Base-by-base conservation (phyloP, 2,797 vertebrate species). In the Stomatorhinus walkeri region DNA sequence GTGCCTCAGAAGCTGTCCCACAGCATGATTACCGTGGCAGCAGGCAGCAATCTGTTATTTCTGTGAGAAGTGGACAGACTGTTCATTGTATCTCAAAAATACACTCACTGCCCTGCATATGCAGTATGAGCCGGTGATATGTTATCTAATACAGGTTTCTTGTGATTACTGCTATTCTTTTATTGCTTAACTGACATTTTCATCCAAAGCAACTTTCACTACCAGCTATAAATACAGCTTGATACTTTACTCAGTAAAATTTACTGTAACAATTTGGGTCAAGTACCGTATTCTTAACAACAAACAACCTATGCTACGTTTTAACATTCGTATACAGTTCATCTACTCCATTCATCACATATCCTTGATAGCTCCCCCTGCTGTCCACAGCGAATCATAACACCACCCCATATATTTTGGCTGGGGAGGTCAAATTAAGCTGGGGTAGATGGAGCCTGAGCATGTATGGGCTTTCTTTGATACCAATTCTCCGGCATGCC, bases 21-120 rank as follows among this genome's bases (percentile, higher is more conserved):
- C 40, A 88, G 28, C 49, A 28, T 12, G 59, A 12, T 52, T 52
- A 84, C 54, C 19, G 22, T 2, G 83, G 76, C 83, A 49, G 85
- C 1, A 43, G 72, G 89, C 84, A 87, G 85, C 87, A 85, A 85
- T 36, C 81, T 88, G 68, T 87, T 88, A 87, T 87, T 46, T 87
- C 51, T 64, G 87, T 46, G 48, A 87, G 64, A 88, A 52, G 87
- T 54, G 84, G 84, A 89, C 88, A 88, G 87, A 87, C 76, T 76
- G 52, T 87, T 51, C 68, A 88, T 89, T 89, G 61, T 89, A 79
- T 88, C 61, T 46, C 49, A 54, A 40, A 79, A 79, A 43, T 9
- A 79, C 16, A 79, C 36, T 43, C 40, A 40, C 51, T 28, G 61
- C 32, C 14, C 61, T 61, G 36, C 19, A 61, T 46, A 79, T 68